Base-by-base conservation (phyloP, 2,113 vertebrate species). In the Vireo altiloquus region DNA sequence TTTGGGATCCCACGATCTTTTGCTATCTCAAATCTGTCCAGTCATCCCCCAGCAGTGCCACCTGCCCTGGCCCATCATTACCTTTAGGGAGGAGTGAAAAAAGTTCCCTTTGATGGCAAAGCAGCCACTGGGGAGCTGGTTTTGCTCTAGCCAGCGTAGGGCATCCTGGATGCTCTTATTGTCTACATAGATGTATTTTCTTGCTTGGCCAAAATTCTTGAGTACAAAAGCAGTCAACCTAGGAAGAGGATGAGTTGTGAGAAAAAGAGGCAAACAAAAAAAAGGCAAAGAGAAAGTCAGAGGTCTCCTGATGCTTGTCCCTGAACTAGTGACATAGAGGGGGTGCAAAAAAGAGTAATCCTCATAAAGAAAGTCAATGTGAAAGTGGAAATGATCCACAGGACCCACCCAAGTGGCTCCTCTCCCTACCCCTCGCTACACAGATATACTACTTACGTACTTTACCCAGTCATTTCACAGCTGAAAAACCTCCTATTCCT, bases 201-300 rank as follows among this genome's bases (percentile, higher is more conserved):
- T 97, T 11, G 98, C 98, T 66, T 98, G 97, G 12, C 81, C 91
- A 10, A 99, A 99, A 63, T 97, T 98, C 97, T 99, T 99, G 93
- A 98, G 97, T 92, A 99, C 98, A 80, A 99, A 99, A 20, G 98
- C 94, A 37, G 99, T 99, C 89, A 99, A 63, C 99, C 99, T 99
- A 81, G 65, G 46, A 92, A 78, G 13, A 83, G 7, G 13, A 88
- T 31, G 21, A 59, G 27, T 82, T 63, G 23, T 47, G 4, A 89
- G 71, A 90, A 42, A 61, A 88, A 39, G 9, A 74, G 31, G 52
- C 69, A 59, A 74, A 42, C 44, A 44, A 25, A 39, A 22, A 22
- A 44, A 57, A 37, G 4, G 8, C 49, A 65, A 68, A 74, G 15
- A 74, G 37, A 77, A 56, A 82, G 18, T 35, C 27, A 53, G 63